Evolutionary conservation across 2,113 vertebrate genomes (phyloP).

Genomic region (Lepus europaeus): DNA sequence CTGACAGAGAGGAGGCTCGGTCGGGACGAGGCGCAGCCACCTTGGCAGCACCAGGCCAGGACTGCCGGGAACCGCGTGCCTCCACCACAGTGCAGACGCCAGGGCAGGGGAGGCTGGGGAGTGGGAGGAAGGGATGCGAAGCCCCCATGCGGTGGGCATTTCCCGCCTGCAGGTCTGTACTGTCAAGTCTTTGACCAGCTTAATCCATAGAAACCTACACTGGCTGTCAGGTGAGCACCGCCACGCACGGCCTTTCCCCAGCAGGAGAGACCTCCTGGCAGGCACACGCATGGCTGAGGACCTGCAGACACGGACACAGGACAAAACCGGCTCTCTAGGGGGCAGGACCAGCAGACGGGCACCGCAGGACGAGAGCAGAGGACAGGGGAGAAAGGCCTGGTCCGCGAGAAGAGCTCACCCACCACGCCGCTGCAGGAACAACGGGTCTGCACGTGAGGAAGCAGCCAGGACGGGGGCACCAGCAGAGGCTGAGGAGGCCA

Average conservation of each 20-base stretch:
- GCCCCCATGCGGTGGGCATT: rapidly evolving
- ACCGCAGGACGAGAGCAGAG: not conserved
- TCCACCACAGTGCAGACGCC: not conserved
- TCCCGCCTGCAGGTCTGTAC: too few species aligned
- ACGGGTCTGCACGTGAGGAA: rapidly evolving
- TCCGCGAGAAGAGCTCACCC: not conserved
- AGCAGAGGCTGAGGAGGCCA: too few species aligned
- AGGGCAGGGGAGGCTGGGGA: not conserved
- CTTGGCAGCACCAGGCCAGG: too few species aligned
- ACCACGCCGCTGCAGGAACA: not conserved
- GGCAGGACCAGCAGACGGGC: not conserved
- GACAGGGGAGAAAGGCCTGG: not conserved
- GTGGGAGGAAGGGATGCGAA: rapidly evolving
- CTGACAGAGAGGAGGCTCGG: too few species aligned
- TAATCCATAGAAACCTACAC: not conserved
- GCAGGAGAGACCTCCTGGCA: not conserved
- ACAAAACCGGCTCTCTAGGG: not conserved
- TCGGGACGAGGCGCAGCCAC: too few species aligned
- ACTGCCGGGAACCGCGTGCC: rapidly evolving
- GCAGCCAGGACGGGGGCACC: too few species aligned
- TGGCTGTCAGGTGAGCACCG: rapidly evolving
- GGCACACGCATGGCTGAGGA: not conserved
- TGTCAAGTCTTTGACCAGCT: not conserved
- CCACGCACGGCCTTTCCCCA: not conserved
- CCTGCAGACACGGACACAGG: not conserved